Evolutionary conservation across 2,797 vertebrate genomes (phyloP).

Genomic region (Oreortyx pictus): DNA sequence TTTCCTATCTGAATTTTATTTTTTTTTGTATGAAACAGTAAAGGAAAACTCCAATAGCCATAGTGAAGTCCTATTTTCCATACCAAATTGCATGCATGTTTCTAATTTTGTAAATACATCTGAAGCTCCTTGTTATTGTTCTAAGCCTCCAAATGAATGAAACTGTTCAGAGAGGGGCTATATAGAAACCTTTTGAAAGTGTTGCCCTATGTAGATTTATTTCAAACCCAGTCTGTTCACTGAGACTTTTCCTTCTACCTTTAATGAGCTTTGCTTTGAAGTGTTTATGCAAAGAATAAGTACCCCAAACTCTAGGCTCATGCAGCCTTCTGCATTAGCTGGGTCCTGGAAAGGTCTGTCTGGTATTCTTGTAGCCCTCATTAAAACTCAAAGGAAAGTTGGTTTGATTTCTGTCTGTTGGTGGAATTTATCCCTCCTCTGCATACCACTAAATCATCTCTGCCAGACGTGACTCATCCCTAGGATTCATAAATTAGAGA

Average conservation of each 20-base stretch:
- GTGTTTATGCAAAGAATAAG: background rate
- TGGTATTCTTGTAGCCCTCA: slow-evolving; percentile 17
- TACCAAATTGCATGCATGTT: background rate
- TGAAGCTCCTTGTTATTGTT: background rate
- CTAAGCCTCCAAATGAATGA: background rate
- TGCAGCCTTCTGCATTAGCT: slow-evolving; percentile 5
- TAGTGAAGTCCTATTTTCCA: background rate
- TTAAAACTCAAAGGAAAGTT: slow-evolving; percentile 30
- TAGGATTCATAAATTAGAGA: slow-evolving; percentile 49
- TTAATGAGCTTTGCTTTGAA: slow-evolving; percentile 37
- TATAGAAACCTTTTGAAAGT: background rate
- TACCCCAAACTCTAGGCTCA: background rate
- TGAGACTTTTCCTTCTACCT: background rate
- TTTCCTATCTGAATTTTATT: background rate
- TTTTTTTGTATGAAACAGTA: background rate
- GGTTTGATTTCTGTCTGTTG: slow-evolving; percentile 44
- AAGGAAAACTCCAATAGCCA: background rate
- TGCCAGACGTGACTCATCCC: slow-evolving; percentile 64
- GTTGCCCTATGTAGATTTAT: background rate
- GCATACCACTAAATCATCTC: slow-evolving; percentile 36
- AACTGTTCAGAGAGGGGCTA: background rate
- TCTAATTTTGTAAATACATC: background rate
- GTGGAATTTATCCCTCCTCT: slow-evolving; percentile 52
- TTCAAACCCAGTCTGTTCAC: background rate
- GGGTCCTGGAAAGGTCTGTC: slow-evolving; percentile 6